Evolutionary conservation across 2,113 vertebrate genomes (phyloP).

Genomic region (Pterocles orientalis): DNA sequence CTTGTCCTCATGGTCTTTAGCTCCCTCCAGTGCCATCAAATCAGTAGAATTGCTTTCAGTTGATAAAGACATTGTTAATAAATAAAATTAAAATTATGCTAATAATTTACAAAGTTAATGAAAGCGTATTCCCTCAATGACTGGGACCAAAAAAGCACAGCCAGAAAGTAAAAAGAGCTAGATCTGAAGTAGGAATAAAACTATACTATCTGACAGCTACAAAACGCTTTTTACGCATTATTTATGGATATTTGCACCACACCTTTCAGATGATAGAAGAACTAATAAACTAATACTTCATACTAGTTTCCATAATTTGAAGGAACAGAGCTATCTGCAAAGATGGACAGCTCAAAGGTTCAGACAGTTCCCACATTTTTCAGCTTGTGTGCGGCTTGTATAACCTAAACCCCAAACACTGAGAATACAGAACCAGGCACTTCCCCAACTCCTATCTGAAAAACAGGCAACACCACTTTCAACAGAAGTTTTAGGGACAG

Average conservation of each 20-base stretch:
- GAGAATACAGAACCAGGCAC: not conserved
- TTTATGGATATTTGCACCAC: not conserved
- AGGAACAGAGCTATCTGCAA: not conserved
- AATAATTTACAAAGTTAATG: not conserved
- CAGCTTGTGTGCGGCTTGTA: not conserved
- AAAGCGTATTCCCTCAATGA: not conserved
- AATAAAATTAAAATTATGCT: not conserved
- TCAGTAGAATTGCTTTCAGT: not conserved
- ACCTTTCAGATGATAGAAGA: not conserved
- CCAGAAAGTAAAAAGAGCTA: not conserved
- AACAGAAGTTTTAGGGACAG: not conserved
- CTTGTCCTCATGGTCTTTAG: not conserved
- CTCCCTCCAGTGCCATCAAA: constrained; percentile 32
- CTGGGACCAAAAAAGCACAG: not conserved
- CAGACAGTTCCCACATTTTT: not conserved
- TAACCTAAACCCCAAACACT: not conserved
- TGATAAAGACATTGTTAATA: not conserved
- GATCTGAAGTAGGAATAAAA: not conserved
- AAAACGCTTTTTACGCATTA: not conserved
- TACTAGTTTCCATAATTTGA: not conserved
- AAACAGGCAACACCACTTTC: not conserved
- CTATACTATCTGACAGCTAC: not conserved
- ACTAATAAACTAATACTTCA: not conserved
- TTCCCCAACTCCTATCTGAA: not conserved
- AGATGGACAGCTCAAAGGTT: not conserved